These are phyloP conservation scores for Hemibagrus wyckioides DNA, from an alignment of 2,113 vertebrate species.

Conservation along the genomic window DNA sequence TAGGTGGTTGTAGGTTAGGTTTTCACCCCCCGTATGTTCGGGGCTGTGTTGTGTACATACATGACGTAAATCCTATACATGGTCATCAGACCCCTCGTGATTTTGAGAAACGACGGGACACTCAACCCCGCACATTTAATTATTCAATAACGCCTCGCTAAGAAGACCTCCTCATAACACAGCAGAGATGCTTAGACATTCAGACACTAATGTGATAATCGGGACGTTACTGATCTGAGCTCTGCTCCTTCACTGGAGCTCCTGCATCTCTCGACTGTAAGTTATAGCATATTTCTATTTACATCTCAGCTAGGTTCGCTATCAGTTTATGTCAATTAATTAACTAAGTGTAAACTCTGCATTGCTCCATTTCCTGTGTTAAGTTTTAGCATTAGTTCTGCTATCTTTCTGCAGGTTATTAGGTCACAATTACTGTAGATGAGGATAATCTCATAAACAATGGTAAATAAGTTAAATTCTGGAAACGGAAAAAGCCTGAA, in stretches of 20 bases:
- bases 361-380: background rate
- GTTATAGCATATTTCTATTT: background rate
- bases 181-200: conserved; percentile 60
- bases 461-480: background rate
- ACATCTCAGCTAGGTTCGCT: background rate
- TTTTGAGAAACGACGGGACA: conserved; percentile 62
- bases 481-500: background rate
- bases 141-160: conserved; percentile 65
- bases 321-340: background rate
- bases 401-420: background rate
- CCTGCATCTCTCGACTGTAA: background rate
- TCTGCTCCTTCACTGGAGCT: background rate
- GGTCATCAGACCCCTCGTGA: conserved; percentile 34
- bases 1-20: conserved; percentile 3
- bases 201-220: conserved; percentile 48
- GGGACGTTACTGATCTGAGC: conserved; percentile 8
- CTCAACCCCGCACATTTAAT: conserved; percentile 71
- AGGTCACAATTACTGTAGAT: background rate
- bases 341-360: background rate
- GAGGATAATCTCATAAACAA: background rate
- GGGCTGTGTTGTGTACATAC: conserved; percentile 3
- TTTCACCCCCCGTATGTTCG: background rate
- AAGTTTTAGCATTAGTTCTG: background rate
- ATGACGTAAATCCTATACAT: background rate
- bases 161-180: conserved; percentile 66